Conservation (phyloP, 2,888 invertebrate genomes). For the Myopa tessellatipennis region DNA sequence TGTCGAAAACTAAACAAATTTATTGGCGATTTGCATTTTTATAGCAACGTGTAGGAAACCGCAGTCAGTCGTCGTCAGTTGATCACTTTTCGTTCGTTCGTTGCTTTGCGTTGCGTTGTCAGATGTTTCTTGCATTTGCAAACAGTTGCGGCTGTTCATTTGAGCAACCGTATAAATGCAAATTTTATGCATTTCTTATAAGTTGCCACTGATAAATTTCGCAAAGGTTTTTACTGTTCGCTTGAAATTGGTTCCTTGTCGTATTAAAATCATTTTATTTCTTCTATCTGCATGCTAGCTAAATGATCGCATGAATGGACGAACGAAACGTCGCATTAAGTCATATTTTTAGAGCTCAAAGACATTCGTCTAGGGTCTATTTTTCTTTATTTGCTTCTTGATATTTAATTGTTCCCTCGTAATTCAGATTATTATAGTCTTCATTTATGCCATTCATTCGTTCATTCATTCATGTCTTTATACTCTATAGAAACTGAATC, state of each 20-base stretch:
- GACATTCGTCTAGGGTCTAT: no score
- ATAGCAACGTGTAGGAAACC: slow-evolving; percentile 23
- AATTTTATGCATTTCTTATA: slow-evolving; percentile 6
- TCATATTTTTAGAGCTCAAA: no score
- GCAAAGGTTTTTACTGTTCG: background rate
- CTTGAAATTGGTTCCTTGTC: background rate
- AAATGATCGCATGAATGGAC: no score
- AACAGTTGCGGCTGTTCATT: background rate
- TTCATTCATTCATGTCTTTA: no score
- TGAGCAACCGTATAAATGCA: slow-evolving; percentile 8
- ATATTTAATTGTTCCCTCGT: no score
- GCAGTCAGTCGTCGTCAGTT: background rate
- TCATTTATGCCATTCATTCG: no score
- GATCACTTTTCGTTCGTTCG: background rate
- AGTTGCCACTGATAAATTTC: slow-evolving; percentile 6
- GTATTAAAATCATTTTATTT: background rate
- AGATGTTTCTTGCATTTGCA: background rate
- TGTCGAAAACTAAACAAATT: slow-evolving; percentile 18
- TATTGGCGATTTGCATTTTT: slow-evolving; percentile 37
- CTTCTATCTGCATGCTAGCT: background rate
- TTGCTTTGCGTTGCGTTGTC: background rate
- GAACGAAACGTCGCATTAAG: no score
- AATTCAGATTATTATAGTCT: no score
- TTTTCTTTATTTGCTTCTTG: no score
- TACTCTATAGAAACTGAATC: no score